phyloP scores from a whole-genome alignment of 2,888 invertebrate genomes.

The Plagodis pulveraria region DNA sequence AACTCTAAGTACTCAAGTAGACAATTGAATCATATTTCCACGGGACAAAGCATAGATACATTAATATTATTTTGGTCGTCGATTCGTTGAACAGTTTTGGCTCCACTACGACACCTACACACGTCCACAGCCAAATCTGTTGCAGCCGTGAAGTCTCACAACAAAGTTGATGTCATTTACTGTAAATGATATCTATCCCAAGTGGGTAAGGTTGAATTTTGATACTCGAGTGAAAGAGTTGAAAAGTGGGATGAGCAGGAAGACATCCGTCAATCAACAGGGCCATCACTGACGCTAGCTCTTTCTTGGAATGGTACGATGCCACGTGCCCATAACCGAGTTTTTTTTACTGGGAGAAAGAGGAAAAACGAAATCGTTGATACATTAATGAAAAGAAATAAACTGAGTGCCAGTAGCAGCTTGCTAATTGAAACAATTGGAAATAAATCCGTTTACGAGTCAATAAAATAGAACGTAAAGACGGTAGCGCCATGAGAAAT shows the following conservation, averaged over 20 bases:
- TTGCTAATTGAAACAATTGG: constrained; percentile 27
- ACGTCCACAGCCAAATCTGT: constrained; percentile 59
- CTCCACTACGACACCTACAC: constrained; percentile 58
- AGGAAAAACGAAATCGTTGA: constrained; percentile 43
- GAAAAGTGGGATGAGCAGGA: constrained; percentile 58
- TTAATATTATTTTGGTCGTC: constrained; percentile 20
- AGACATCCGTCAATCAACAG: constrained; percentile 72
- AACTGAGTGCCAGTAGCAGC: constrained; percentile 8
- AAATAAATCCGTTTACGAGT: constrained; percentile 37
- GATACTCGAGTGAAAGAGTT: constrained; percentile 19
- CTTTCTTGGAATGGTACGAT: constrained; percentile 63
- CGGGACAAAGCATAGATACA: too few relatives aligned
- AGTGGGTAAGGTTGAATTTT: constrained; percentile 48
- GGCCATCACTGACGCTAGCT: constrained; percentile 60
- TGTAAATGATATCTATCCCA: constrained; percentile 40
- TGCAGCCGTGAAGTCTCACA: constrained; percentile 51
- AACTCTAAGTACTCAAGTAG: too few relatives aligned
- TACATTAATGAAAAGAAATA: constrained; percentile 43
- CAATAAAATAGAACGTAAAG: constrained; percentile 41
- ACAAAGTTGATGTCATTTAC: constrained; percentile 37
- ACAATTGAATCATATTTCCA: too few relatives aligned
- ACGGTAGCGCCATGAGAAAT: constrained; percentile 32
- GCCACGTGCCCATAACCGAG: constrained; percentile 51
- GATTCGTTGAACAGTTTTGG: constrained; percentile 63
- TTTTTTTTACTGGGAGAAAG: constrained; percentile 43